These are phyloP conservation scores for Psittacula derbiana DNA, from an alignment of 2,797 vertebrate species.

Conservation along the genomic window DNA sequence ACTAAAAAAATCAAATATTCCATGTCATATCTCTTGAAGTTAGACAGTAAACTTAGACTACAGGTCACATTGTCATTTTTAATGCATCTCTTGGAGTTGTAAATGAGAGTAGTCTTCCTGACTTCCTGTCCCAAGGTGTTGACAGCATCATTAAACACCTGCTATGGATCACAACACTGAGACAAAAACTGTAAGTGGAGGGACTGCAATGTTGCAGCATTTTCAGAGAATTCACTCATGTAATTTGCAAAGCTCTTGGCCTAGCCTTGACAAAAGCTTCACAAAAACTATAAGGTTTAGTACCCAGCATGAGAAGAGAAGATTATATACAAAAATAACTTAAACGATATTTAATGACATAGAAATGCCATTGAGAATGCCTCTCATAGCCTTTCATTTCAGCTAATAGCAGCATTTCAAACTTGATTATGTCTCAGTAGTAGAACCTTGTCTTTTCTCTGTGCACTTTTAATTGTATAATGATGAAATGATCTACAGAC, in stretches of 20 bases:
- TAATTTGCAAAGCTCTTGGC: background rate
- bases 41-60: background rate
- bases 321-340: background rate
- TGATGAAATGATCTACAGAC: background rate
- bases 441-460: background rate
- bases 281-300: background rate
- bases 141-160: background rate
- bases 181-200: background rate
- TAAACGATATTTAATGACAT: background rate
- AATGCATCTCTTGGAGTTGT: background rate
- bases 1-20: background rate
- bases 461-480: background rate
- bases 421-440: background rate
- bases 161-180: background rate
- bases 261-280: background rate
- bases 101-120: background rate
- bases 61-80: background rate
- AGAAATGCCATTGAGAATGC: background rate
- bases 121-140: background rate
- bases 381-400: background rate
- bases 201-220: background rate
- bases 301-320: background rate
- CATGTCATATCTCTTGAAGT: background rate
- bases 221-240: background rate
- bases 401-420: background rate